These are phyloP conservation scores for Stratiolaelaps scimitus DNA, from an alignment of 1,140 invertebrate genomes.

Conservation along the genomic window DNA sequence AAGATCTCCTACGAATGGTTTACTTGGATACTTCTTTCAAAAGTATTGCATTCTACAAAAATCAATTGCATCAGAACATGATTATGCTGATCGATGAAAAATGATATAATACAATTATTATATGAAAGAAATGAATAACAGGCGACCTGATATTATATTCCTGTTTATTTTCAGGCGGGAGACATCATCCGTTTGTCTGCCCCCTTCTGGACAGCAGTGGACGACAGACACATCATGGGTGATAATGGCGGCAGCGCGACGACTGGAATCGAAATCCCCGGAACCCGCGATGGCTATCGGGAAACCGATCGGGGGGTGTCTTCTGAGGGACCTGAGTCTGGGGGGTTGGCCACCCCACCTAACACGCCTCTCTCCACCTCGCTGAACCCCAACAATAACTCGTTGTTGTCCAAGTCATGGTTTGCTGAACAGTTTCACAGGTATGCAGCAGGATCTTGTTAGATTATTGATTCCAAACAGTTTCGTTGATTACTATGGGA, in stretches of 20 bases:
- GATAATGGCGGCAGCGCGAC: neutral
- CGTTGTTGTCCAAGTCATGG: constrained; percentile 16
- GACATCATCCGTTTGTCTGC: neutral
- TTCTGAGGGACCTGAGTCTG: neutral
- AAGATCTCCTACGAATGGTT: no score
- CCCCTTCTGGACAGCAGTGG: neutral
- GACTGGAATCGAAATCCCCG: constrained; percentile 8
- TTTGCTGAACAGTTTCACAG: constrained; percentile 21
- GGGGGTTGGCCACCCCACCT: neutral
- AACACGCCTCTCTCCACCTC: constrained; percentile 8
- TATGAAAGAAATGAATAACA: neutral
- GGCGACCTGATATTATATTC: neutral
- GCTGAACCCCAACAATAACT: neutral
- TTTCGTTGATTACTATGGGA: no score
- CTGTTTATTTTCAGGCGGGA: neutral
- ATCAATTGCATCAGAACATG: no score
- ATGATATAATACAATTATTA: neutral
- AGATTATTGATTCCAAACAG: neutral
- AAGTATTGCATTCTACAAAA: no score
- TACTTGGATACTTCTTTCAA: no score
- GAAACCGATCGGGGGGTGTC: neutral
- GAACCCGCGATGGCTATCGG: neutral
- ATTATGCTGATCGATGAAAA: no score
- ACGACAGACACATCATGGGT: neutral
- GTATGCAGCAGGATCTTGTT: no score